A percentile compares a stretch with the other conserved stretches of the same genome.
phyloP scores from a whole-genome alignment of 2,113 vertebrate species.

The Chascanopsetta lugubris region DNA sequence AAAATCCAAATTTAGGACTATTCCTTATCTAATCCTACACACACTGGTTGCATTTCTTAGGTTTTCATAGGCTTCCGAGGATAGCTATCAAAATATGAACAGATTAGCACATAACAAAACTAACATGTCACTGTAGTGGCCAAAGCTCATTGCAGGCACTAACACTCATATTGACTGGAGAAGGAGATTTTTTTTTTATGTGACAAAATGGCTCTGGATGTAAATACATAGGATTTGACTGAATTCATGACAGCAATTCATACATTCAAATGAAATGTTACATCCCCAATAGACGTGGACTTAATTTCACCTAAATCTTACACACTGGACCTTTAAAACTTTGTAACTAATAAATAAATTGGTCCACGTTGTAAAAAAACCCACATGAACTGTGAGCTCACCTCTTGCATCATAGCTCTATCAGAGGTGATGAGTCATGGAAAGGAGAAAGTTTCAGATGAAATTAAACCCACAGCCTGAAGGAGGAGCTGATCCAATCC shows the following conservation, averaged over 20 bases:
- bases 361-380: background rate
- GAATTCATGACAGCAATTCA: too few relatives aligned
- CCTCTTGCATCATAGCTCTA: conserved; percentile 22
- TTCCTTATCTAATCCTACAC: background rate
- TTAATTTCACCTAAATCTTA: too few relatives aligned
- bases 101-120: background rate
- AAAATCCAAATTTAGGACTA: background rate
- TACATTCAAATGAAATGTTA: too few relatives aligned
- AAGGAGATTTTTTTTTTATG: too few relatives aligned
- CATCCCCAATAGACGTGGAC: too few relatives aligned
- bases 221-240: too few relatives aligned
- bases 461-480: conserved; percentile 32
- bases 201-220: too few relatives aligned
- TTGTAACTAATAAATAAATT: background rate
- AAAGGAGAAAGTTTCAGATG: conserved; percentile 32
- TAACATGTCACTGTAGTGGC: too few relatives aligned
- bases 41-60: background rate
- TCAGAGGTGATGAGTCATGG: conserved; percentile 26
- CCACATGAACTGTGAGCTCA: background rate
- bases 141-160: too few relatives aligned
- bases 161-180: too few relatives aligned
- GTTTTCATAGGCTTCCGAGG: too few relatives aligned
- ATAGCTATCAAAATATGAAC: background rate
- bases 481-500: conserved; percentile 33
- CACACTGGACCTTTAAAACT: too few relatives aligned